Evolutionary conservation across 2,888 invertebrate genomes (phyloP).

Genomic region (Drosophila mimica): DNA sequence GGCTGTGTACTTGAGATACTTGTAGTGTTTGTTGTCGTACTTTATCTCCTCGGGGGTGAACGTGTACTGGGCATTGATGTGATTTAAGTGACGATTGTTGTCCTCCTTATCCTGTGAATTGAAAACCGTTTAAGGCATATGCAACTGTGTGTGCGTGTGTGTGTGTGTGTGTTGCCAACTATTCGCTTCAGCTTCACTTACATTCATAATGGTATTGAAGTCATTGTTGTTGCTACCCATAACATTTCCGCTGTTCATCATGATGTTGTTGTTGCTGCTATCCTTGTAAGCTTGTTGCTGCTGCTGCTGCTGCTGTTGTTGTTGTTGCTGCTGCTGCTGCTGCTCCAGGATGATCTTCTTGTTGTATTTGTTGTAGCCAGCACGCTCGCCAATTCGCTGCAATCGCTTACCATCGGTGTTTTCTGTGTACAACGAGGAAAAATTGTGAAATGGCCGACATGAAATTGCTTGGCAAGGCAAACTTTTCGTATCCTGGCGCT

Average conservation of each 20-base stretch:
- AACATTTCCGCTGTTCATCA: constrained; percentile 75
- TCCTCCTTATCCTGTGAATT: constrained; percentile 83
- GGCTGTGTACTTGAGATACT: constrained; percentile 91
- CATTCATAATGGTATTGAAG: constrained; percentile 84
- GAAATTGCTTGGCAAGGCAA: constrained; percentile 60
- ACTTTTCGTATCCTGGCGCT: constrained; percentile 52
- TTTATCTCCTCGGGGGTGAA: constrained; percentile 91
- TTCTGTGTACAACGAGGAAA: constrained; percentile 78
- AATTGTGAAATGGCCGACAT: constrained; percentile 56
- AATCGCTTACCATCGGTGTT: constrained; percentile 86
- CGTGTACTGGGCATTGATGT: constrained; percentile 87
- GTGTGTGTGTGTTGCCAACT: background rate
- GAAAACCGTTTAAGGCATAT: constrained; percentile 6
- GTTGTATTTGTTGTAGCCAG: constrained; percentile 86
- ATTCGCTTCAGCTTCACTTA: constrained; percentile 59
- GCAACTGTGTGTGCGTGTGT: background rate
- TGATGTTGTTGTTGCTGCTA: constrained; percentile 82
- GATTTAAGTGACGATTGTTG: constrained; percentile 85
- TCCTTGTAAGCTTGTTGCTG: constrained; percentile 82
- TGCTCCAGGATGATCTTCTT: constrained; percentile 87
- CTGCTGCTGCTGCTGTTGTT: constrained; percentile 73
- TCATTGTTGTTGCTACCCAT: constrained; percentile 81
- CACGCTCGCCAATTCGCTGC: constrained; percentile 87
- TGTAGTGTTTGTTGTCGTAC: constrained; percentile 92
- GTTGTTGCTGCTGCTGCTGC: constrained; percentile 73